Evolutionary conservation across 2,113 vertebrate species (phyloP), one percentile per base, ranked within the genome.

Genomic region (Miniopterus natalensis): DNA sequence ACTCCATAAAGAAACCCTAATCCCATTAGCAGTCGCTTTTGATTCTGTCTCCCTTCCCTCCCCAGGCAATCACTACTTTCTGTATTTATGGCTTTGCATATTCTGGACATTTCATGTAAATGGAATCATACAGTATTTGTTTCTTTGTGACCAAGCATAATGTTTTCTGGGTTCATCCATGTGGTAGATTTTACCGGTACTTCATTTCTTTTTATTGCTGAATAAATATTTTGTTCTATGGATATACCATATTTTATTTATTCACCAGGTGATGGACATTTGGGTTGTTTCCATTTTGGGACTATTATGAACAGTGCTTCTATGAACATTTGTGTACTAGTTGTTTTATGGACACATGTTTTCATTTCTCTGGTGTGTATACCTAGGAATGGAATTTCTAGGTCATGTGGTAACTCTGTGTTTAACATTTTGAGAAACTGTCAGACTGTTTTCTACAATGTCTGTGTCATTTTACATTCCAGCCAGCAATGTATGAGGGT

Each of bases 31-130:
- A 59, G 12, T 70, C 29, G 68, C 4, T 94, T n/a, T 78, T 66
- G 36, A 92, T 88, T 91, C 31, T 85, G 3, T 75, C 68, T 42
- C 23, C 3, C 36, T 6, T 79, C 29, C 20, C 15, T 85, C 23
- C 45, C 27, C 10, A 73, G 71, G 15, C 40, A 65, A 3, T 81
- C 68, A 57, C 17, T 78, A 18, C 68, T 84, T 90, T 75, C 45
- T 92, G 25, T 92, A 6, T 92, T 73, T 74, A 25, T 75, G 79
- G 3, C 8, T 74, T 94, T 95, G 18, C 6, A 5, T 88, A 5
- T 80, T 94, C 51, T 94, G 61, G 5, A 81, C 42, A 74, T 92
- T 57, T 53, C 90, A 29, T 47, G 45, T 83, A 95, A 83, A 88
- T 73, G 49, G 61, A 93, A 84, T 93, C 27, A 36, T 74, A 59